A percentile compares a stretch with the other conserved stretches of the same genome.
Conservation (phyloP, 2,888 invertebrate species). For the Cheilosia soror region DNA sequence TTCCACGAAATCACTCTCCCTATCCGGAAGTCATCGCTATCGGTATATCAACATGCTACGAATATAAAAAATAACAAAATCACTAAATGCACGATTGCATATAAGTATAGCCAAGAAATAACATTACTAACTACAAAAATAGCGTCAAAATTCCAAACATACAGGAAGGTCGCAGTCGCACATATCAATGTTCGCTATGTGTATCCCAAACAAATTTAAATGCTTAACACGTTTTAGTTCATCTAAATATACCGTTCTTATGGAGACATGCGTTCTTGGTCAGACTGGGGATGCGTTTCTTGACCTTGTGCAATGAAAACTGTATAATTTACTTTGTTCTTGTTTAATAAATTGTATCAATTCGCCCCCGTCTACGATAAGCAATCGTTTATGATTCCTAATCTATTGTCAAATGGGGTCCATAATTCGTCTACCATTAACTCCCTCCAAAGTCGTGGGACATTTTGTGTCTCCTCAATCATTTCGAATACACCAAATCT, state of each 20-base stretch:
- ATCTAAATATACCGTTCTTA: conserved; percentile 9
- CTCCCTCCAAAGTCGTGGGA: conserved; percentile 2
- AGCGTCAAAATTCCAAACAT: conserved; percentile 26
- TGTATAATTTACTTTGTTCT: conserved; percentile 26
- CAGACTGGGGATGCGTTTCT: conserved; percentile 26
- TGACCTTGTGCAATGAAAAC: conserved; percentile 59
- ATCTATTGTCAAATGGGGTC: conserved; percentile 1
- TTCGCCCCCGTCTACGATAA: conserved; percentile 35
- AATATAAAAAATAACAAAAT: conserved; percentile 26
- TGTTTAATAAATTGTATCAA: conserved; percentile 18
- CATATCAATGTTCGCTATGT: conserved; percentile 19
- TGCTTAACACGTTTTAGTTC: conserved; percentile 60
- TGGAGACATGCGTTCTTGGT: background rate
- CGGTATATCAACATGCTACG: conserved; percentile 45
- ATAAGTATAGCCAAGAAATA: conserved; percentile 33
- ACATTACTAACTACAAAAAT: conserved; percentile 35
- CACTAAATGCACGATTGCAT: conserved; percentile 25
- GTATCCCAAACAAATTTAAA: conserved; percentile 53
- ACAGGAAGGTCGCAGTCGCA: conserved; percentile 41
- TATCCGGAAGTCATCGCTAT: conserved; percentile 51
- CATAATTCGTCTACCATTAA: conserved; percentile 31
- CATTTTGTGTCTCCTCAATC: conserved; percentile 5
- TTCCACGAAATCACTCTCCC: conserved; percentile 25
- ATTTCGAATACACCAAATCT: conserved; percentile 26
- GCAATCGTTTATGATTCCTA: conserved; percentile 17